Evolutionary conservation across 2,797 vertebrate species (phyloP).

Genomic region (Hemitrygon akajei): DNA sequence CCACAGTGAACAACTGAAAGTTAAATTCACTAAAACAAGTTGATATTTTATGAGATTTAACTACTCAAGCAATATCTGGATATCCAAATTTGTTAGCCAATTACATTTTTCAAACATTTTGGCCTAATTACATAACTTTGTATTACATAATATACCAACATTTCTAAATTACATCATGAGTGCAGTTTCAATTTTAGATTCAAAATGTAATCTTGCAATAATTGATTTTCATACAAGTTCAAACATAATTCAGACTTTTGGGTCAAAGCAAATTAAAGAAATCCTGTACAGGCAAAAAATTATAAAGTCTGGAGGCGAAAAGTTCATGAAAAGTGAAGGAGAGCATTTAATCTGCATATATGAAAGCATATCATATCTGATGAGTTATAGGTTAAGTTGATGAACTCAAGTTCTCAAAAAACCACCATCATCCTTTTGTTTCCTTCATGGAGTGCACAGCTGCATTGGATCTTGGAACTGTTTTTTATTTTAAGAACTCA

Average conservation of each 20-base stretch:
- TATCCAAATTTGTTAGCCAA: background rate
- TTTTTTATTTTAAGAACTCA: slow-evolving; percentile 79
- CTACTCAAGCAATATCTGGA: background rate
- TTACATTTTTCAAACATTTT: slow-evolving; percentile 1
- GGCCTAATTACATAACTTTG: slow-evolving; percentile 19
- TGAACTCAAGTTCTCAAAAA: slow-evolving; percentile 16
- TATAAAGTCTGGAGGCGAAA: slow-evolving; percentile 41
- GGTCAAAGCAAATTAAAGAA: slow-evolving; percentile 17
- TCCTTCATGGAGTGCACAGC: background rate
- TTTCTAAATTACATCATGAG: background rate
- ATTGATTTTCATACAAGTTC: slow-evolving; percentile 19
- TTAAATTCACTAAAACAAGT: background rate
- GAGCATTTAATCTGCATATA: slow-evolving; percentile 22
- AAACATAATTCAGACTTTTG: slow-evolving; percentile 22
- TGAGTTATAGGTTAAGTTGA: background rate
- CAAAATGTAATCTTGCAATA: slow-evolving; percentile 18
- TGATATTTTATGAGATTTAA: background rate
- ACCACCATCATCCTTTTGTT: slow-evolving; percentile 16
- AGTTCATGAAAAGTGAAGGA: slow-evolving; percentile 40
- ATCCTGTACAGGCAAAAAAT: slow-evolving; percentile 23
- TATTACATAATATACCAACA: slow-evolving; percentile 17
- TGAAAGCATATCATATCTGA: background rate
- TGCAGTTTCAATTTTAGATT: slow-evolving; percentile 12
- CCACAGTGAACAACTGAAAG: background rate
- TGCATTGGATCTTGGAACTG: slow-evolving; percentile 20